Percentiles rank a stretch among this genome's conserved stretches.
Conservation (phyloP, 2,797 vertebrate genomes). For the Dryobates pubescens region DNA sequence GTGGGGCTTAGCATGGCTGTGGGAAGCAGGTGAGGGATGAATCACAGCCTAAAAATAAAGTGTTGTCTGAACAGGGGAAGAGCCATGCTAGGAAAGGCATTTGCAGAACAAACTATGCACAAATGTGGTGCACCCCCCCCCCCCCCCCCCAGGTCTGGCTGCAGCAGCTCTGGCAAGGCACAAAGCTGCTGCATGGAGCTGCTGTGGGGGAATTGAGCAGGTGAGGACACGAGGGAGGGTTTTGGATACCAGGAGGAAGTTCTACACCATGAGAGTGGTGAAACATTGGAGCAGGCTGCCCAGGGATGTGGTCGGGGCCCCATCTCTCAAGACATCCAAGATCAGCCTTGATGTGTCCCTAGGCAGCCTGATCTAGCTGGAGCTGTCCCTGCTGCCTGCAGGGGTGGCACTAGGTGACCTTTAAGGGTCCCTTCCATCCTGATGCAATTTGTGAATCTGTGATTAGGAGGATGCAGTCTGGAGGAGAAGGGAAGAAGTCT, state of each 20-base stretch:
- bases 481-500: neutral
- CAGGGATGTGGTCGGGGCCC: too few species aligned
- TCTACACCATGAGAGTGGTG: too few species aligned
- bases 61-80: neutral
- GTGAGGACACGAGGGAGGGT: neutral
- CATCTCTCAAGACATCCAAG: too few species aligned
- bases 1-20: neutral
- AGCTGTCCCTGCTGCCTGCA: too few species aligned
- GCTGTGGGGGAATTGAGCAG: neutral
- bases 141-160: fast-evolving
- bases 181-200: neutral
- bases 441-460: too few species aligned
- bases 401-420: too few species aligned
- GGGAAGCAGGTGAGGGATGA: neutral
- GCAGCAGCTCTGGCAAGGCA: neutral
- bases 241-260: too few species aligned
- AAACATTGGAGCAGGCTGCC: too few species aligned
- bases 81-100: neutral
- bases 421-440: too few species aligned
- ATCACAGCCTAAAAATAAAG: neutral
- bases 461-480: neutral
- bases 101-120: neutral
- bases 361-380: too few species aligned
- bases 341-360: too few species aligned
- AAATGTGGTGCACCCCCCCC: neutral